Evolutionary conservation across 1,140 invertebrate genomes (phyloP), one percentile per base, ranked within the genome.

Genomic region (Rhizoglyphus robini): DNA sequence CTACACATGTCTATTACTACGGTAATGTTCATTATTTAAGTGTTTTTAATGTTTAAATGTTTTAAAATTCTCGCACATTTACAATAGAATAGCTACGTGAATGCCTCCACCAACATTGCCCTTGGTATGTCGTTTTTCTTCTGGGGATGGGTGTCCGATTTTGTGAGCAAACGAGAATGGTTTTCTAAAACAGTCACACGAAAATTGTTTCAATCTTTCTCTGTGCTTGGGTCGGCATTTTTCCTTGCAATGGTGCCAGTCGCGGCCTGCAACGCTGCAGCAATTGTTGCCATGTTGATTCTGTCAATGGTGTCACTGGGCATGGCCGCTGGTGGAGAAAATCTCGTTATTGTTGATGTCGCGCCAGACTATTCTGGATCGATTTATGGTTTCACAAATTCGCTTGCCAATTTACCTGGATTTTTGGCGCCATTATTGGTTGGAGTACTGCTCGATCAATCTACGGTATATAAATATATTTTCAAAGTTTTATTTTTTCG

Each of bases 341-440:
- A 66, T 23, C 68, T 70, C 3, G 70, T 72, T 32, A 65, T 71
- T 25, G 82, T 88, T 67, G 87, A 88, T 74, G 77, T 88, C 67
- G 81, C 85, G 0, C 86, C 86, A 0, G 87, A 87, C 71, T 87
- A 84, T 73, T 83, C 84, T n/a, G n/a, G n/a, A 3, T 82, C 83
- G 0, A 74, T 89, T 27, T 83, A 86, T 79, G 82, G 82, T 0
- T 79, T 86, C 25, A 83, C 83, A 0, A 86, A 86, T 71, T 79
- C 80, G 23, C 68, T 74, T 32, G 75, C 74, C 3, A 76, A 73
- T 54, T 68, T 77, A 0, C 72, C 74, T 11, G 75, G 76, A 46
- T 72, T 74, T 62, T 25, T 75, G 3, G 72, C 74, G 0, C 75
- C 75, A 8, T 62, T 72, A 29, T 60, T 72, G 1, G 72, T 86